Conservation (phyloP, 2,797 vertebrate genomes). For the Leptodactylus fallax region DNA sequence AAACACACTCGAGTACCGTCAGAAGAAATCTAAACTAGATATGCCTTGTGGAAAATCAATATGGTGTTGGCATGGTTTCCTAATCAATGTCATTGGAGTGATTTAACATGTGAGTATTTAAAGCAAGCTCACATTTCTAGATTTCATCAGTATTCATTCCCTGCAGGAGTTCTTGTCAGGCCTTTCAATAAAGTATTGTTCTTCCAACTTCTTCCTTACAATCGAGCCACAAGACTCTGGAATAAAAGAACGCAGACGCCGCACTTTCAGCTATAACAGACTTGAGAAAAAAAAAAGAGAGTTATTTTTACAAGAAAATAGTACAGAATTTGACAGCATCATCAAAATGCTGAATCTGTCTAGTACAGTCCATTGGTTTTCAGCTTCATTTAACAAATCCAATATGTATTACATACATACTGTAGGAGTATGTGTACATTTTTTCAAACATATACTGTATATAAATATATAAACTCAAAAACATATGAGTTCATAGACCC, state of each 20-base stretch:
- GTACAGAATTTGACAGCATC: neutral
- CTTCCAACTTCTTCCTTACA: conserved; percentile 34
- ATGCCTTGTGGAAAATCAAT: conserved; percentile 38
- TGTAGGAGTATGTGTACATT: neutral
- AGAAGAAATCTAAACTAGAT: conserved; percentile 33
- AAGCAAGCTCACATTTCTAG: conserved; percentile 37
- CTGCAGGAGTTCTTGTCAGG: conserved; percentile 51
- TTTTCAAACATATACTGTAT: no score
- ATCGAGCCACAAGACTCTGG: conserved; percentile 18
- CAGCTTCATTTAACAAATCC: neutral
- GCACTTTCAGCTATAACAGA: conserved; percentile 7
- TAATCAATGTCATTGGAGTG: conserved; percentile 43
- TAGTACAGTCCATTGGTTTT: neutral
- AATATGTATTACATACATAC: neutral
- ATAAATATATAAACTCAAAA: no score
- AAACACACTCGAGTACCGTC: neutral
- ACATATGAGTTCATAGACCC: no score
- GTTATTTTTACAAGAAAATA: conserved; percentile 7
- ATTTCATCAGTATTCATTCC: conserved; percentile 57
- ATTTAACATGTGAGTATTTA: conserved; percentile 50
- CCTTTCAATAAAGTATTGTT: conserved; percentile 53
- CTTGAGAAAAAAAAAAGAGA: neutral
- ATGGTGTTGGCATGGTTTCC: conserved; percentile 24
- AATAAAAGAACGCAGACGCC: conserved; percentile 23
- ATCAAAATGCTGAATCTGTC: neutral